Evolutionary conservation across 2,797 vertebrate species (phyloP).

Genomic region (Phoeniculus purpureus): DNA sequence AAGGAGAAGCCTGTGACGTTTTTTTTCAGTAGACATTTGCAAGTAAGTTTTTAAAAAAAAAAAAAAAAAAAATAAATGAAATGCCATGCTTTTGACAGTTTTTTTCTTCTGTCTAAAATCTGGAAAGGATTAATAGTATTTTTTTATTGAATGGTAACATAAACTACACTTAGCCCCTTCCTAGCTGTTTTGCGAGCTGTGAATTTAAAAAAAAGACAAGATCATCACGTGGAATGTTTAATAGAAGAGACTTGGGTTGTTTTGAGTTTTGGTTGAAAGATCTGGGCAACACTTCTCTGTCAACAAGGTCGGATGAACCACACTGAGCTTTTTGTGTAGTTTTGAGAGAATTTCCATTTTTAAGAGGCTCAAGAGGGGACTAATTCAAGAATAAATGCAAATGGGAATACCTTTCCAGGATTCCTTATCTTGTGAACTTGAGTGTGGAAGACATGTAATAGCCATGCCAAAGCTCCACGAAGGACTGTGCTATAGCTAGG

Average conservation of each 20-base stretch:
- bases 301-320: not conserved
- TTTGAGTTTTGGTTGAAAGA: not conserved
- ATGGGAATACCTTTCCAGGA: not conserved
- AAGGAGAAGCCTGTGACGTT: not conserved
- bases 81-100: not conserved
- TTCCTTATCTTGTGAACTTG: not conserved
- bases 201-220: slow-evolving; percentile 3
- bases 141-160: not conserved
- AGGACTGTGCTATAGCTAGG: not conserved
- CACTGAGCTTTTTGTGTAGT: not conserved
- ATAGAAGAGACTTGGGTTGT: not conserved
- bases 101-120: not conserved
- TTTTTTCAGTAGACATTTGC: not conserved
- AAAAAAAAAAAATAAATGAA: no score
- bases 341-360: not conserved
- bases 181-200: not conserved
- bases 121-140: not conserved
- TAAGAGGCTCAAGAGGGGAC: not conserved
- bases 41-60: not conserved
- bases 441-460: not conserved
- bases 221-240: slow-evolving; percentile 2
- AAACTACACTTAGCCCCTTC: not conserved
- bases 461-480: not conserved
- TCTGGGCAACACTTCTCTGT: not conserved
- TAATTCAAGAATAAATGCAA: not conserved